These are phyloP conservation scores for Drosophila bocki DNA, from an alignment of 1,140 invertebrate species.

Conservation along the genomic window DNA sequence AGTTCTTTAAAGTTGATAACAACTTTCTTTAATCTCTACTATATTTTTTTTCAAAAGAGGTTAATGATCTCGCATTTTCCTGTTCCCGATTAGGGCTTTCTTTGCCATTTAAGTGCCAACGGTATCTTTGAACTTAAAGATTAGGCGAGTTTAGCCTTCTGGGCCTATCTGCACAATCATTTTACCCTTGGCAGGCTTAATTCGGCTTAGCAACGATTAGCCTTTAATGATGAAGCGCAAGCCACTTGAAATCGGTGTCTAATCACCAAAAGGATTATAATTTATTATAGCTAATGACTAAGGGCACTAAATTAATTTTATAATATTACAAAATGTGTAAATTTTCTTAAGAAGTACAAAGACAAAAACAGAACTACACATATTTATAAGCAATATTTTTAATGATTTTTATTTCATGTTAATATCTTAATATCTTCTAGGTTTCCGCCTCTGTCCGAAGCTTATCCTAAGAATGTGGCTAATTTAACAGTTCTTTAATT, in stretches of 20 bases:
- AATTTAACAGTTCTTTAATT: neutral
- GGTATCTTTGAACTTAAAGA: conserved; percentile 24
- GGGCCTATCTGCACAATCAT: conserved; percentile 8
- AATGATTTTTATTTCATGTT: too few species aligned
- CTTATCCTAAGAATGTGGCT: too few species aligned
- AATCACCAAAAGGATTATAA: conserved; percentile 10
- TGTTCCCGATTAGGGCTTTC: neutral
- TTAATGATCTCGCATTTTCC: conserved; percentile 12
- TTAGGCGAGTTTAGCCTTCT: conserved; percentile 4
- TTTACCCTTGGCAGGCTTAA: conserved; percentile 30
- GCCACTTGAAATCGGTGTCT: conserved; percentile 12
- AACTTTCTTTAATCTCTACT: neutral
- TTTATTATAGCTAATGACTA: neutral
- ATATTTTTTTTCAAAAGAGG: conserved; percentile 2
- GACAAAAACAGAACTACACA: too few species aligned
- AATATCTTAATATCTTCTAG: too few species aligned
- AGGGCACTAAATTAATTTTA: too few species aligned
- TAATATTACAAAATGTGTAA: too few species aligned
- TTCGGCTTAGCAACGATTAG: conserved; percentile 20
- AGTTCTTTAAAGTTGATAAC: neutral
- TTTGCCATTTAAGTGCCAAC: conserved; percentile 19
- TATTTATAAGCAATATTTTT: too few species aligned
- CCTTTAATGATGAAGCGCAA: conserved; percentile 1
- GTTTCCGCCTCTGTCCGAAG: too few species aligned
- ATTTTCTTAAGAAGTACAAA: too few species aligned